Conservation (phyloP, 1,140 invertebrate genomes). For the Schmidtea mediterranea region DNA sequence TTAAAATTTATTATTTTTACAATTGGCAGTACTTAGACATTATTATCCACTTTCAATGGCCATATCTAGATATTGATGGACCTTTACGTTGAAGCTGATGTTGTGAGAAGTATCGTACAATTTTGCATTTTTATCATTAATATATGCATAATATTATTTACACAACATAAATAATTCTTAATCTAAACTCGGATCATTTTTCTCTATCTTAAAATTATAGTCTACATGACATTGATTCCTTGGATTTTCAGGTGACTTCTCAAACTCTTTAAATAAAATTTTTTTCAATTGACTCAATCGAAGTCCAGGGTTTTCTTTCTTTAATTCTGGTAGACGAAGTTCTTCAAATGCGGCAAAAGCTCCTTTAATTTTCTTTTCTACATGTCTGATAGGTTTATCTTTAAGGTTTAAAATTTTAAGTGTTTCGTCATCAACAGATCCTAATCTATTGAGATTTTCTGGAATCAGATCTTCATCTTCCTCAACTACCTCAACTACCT, state of each 20-base stretch:
- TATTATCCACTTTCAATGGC: too few species aligned
- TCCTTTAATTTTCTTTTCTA: slow-evolving; percentile 70
- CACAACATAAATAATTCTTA: too few species aligned
- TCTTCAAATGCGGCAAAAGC: slow-evolving; percentile 70
- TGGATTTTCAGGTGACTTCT: slow-evolving; percentile 82
- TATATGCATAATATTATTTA: too few species aligned
- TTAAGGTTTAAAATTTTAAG: slow-evolving; percentile 22
- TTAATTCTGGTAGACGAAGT: slow-evolving; percentile 49
- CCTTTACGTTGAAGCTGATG: too few species aligned
- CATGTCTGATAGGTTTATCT: slow-evolving; percentile 41
- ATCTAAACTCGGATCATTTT: too few species aligned
- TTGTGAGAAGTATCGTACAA: too few species aligned
- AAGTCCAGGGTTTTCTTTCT: slow-evolving; percentile 65
- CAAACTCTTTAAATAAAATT: slow-evolving; percentile 52
- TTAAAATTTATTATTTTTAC: too few species aligned
- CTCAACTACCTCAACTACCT: too few species aligned
- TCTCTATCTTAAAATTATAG: slow-evolving; percentile 1
- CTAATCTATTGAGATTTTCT: slow-evolving; percentile 66
- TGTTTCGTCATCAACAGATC: slow-evolving; percentile 52
- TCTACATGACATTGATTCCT: slow-evolving; percentile 41
- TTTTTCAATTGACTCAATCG: slow-evolving; percentile 40
- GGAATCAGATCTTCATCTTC: slow-evolving; percentile 36
- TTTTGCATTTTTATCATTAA: too few species aligned
- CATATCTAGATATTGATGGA: too few species aligned
- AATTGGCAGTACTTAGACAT: too few species aligned